phyloP scores from a whole-genome alignment of 2,888 invertebrate genomes.

The Torymus tubicola region DNA sequence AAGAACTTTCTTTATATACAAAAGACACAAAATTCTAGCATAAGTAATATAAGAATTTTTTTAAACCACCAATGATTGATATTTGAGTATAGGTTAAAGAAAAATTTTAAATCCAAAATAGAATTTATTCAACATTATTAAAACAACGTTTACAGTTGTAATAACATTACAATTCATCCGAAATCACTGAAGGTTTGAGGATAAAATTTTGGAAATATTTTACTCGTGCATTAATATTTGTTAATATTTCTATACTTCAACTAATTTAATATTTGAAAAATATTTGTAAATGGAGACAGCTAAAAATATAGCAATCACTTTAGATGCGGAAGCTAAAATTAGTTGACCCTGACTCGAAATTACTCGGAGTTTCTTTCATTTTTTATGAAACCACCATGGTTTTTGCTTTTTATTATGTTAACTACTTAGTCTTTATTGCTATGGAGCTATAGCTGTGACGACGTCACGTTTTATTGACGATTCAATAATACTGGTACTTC shows the following conservation, averaged over 20 bases:
- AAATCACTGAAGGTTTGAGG: slow-evolving; percentile 13
- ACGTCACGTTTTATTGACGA: slow-evolving; percentile 66
- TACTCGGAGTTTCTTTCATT: slow-evolving; percentile 49
- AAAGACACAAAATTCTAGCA: slow-evolving; percentile 10
- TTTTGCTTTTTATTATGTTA: slow-evolving; percentile 53
- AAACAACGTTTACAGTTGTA: not conserved
- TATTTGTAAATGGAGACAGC: slow-evolving; percentile 12
- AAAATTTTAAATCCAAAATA: too few relatives aligned
- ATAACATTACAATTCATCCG: not conserved
- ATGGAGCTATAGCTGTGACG: slow-evolving; percentile 65
- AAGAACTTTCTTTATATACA: slow-evolving; percentile 39
- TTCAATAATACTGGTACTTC: slow-evolving; percentile 68
- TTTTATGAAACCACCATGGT: slow-evolving; percentile 70
- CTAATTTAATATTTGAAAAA: slow-evolving; percentile 13
- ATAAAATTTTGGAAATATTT: slow-evolving; percentile 1
- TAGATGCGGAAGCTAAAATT: slow-evolving; percentile 29
- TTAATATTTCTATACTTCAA: not conserved
- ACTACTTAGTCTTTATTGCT: slow-evolving; percentile 68
- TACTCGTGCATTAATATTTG: slow-evolving; percentile 6
- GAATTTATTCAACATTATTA: too few relatives aligned
- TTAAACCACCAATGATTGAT: slow-evolving; percentile 18
- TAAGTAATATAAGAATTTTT: slow-evolving; percentile 43
- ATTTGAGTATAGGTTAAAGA: too few relatives aligned
- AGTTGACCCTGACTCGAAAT: slow-evolving; percentile 39
- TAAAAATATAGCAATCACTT: not conserved